Base-by-base conservation (phyloP, 2,113 vertebrate species). In the Pseudonaja textilis region DNA sequence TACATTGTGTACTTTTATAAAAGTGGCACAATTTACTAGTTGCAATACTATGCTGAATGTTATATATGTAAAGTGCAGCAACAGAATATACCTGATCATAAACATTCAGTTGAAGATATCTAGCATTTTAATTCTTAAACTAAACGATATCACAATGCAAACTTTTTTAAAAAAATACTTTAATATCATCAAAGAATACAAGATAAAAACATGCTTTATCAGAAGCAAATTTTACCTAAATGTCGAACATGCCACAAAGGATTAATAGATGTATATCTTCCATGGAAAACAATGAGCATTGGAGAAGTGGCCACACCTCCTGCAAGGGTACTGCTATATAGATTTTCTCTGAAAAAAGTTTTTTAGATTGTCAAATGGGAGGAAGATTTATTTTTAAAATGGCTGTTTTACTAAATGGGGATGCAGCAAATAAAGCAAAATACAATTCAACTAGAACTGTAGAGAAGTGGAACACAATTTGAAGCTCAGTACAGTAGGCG, bases 231-330 rank as follows among this genome's bases (percentile, higher is more conserved):
- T 97, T 98, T 94, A 99, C 99, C 99, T 25, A 99, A 97, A 95
- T 99, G 98, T 94, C 99, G 96, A 94, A 99, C 97, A 92, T 99
- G 98, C 99, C 99, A 99, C 93, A 98, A 95, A 0, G 99, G 98
- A 96, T 98, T 98, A 96, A 99, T 98, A 26, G 95, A 90, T 6
- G 99, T 99, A 96, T 98, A 97, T 96, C 98, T 99, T 55, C 98
- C 97, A 8, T 99, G 98, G 95, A 99, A 99, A 18, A 99, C 99
- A 26, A 99, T 99, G 39, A 99, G 98, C 99, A 99, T 99, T 0
- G 99, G 99, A 5, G 99, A 98, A 10, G 99, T 99, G 11, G 98
- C 99, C 93, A 99, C 99, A 0, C 99, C 99, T 39, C 99, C 99
- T 4, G 98, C 99, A 96, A 99, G 97, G 9, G 98, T 98, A 93